phyloP scores from a whole-genome alignment of 2,888 invertebrate genomes.

The Limnephilus auricula region DNA sequence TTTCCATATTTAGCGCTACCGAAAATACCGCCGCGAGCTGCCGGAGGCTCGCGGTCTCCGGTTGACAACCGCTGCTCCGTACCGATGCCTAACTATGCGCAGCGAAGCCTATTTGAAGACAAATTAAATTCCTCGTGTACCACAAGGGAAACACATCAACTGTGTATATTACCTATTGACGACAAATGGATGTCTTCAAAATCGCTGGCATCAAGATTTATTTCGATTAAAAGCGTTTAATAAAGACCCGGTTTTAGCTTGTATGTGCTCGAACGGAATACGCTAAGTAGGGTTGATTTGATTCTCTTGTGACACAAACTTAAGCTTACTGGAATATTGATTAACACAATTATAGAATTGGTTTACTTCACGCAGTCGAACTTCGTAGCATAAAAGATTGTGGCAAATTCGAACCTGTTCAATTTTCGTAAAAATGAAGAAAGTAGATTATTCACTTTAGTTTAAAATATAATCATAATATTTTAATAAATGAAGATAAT shows the following conservation, averaged over 20 bases:
- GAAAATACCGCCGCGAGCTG: background rate
- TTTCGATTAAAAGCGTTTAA: background rate
- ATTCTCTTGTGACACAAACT: background rate
- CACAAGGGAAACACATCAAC: background rate
- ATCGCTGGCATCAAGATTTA: background rate
- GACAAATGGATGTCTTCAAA: background rate
- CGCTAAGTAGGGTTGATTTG: background rate
- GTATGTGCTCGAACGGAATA: background rate
- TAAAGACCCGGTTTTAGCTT: background rate
- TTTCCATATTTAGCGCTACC: background rate
- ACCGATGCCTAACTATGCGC: background rate
- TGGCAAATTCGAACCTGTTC: no score
- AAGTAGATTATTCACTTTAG: no score
- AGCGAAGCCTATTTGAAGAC: background rate
- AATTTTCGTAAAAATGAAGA: no score
- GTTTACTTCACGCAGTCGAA: no score
- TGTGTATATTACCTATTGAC: background rate
- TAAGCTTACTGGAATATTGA: background rate
- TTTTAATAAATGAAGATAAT: no score
- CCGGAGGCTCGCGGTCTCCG: background rate
- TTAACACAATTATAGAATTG: no score
- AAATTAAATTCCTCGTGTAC: background rate
- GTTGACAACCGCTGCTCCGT: background rate
- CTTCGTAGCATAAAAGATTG: no score
- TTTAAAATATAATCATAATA: no score